A percentile compares a stretch with the other conserved stretches of the same genome.
Evolutionary conservation across 1,140 invertebrate genomes (phyloP).

Genomic region (Bilobella aurantiaca): DNA sequence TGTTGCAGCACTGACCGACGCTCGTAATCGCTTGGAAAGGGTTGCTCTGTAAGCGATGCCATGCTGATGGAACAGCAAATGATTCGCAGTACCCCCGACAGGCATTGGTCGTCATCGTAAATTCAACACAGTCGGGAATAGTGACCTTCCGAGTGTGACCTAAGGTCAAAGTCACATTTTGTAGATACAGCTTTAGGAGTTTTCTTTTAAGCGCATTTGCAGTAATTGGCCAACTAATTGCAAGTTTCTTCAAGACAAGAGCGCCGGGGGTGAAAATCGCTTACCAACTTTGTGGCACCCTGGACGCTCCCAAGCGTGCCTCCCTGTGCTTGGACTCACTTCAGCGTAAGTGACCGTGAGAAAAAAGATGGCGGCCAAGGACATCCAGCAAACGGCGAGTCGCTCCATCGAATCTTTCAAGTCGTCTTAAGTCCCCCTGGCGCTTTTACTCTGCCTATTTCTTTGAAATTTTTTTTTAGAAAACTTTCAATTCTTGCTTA

Average conservation of each 20-base stretch:
- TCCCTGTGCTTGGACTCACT: neutral
- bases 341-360: neutral
- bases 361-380: neutral
- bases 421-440: neutral
- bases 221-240: neutral
- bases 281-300: slow-evolving; percentile 54
- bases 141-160: slow-evolving; percentile 65
- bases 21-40: slow-evolving; percentile 64
- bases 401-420: too few relatives aligned
- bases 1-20: slow-evolving; percentile 77
- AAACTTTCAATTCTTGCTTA: neutral
- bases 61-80: slow-evolving; percentile 50
- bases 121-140: slow-evolving; percentile 71
- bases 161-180: slow-evolving; percentile 37
- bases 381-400: neutral
- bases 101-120: slow-evolving; percentile 72
- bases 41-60: slow-evolving; percentile 47
- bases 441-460: neutral
- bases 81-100: slow-evolving; percentile 77
- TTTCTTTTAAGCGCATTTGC: too few relatives aligned
- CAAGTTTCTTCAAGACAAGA: neutral
- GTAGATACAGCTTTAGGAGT: too few relatives aligned
- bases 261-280: slow-evolving; percentile 26
- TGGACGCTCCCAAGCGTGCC: slow-evolving; percentile 46
- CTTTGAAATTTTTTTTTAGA: neutral